Evolutionary conservation across 2,797 vertebrate genomes (phyloP).

Genomic region (Phoeniculus purpureus): DNA sequence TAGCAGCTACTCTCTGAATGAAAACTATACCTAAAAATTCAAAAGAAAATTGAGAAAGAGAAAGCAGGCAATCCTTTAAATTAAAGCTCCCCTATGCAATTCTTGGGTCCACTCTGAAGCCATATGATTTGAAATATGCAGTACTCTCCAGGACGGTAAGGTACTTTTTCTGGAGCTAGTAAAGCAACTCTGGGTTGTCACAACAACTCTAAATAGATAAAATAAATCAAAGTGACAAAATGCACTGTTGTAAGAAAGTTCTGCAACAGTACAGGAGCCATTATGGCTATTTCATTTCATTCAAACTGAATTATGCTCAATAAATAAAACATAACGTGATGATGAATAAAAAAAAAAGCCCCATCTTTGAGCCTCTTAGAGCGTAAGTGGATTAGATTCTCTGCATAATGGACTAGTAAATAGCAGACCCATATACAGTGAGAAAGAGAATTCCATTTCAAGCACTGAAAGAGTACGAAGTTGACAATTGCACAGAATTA

Average conservation of each 20-base stretch:
- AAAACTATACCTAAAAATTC: neutral
- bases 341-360: neutral
- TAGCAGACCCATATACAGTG: neutral
- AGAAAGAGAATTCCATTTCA: constrained; percentile 45
- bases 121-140: constrained; percentile 11
- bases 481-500: constrained; percentile 36
- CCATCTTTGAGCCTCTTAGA: constrained; percentile 17
- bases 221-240: constrained; percentile 61
- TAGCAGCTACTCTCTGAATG: neutral
- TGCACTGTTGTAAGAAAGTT: constrained; percentile 36
- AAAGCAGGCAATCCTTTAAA: constrained; percentile 18
- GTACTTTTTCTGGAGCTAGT: constrained; percentile 22
- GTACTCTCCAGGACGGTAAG: constrained; percentile 11
- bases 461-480: constrained; percentile 7
- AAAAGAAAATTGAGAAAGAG: neutral
- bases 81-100: neutral
- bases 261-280: neutral
- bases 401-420: constrained; percentile 43
- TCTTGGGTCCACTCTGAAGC: constrained; percentile 7
- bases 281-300: constrained; percentile 35
- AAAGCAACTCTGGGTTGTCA: constrained; percentile 23
- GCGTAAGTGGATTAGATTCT: constrained; percentile 46
- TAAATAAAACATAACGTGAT: constrained; percentile 51
- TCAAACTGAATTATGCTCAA: constrained; percentile 25
- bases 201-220: constrained; percentile 47